A percentile compares a stretch with the other conserved stretches of the same genome.
Evolutionary conservation across 2,113 vertebrate genomes (phyloP).

Genomic region (Forbesichthys papilliferus): DNA sequence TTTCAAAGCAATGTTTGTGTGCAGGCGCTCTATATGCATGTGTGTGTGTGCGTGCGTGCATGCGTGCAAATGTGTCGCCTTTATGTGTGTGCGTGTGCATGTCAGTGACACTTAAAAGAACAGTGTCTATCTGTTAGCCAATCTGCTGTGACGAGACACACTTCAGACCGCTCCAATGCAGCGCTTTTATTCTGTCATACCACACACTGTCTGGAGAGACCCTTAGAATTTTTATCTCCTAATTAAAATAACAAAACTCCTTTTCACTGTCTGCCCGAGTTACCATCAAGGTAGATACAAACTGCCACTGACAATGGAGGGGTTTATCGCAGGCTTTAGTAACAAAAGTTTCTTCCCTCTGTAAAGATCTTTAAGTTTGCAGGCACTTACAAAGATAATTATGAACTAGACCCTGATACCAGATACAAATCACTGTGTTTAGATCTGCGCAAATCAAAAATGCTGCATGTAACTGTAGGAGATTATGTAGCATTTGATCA

Average conservation of each 20-base stretch:
- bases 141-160: conserved; percentile 74
- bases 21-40: conserved; percentile 17
- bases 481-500: conserved; percentile 53
- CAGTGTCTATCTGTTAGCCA: conserved; percentile 69
- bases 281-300: conserved; percentile 78
- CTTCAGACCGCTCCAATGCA: conserved; percentile 73
- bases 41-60: conserved; percentile 12
- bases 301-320: conserved; percentile 67
- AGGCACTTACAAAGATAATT: conserved; percentile 63
- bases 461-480: conserved; percentile 48
- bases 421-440: conserved; percentile 57
- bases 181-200: conserved; percentile 79
- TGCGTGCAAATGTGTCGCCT: conserved; percentile 9
- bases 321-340: conserved; percentile 43
- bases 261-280: conserved; percentile 71
- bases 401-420: conserved; percentile 33
- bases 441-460: conserved; percentile 51
- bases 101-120: conserved; percentile 69
- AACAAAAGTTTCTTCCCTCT: conserved; percentile 62
- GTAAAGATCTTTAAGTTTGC: conserved; percentile 54
- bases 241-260: conserved; percentile 83
- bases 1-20: conserved; percentile 55
- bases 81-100: conserved; percentile 21
- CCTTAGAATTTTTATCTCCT: conserved; percentile 82
- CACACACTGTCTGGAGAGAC: conserved; percentile 78